Percentiles rank a stretch among this genome's conserved stretches.
These are phyloP conservation scores for Drosophila paulistorum DNA, from an alignment of 1,140 invertebrate genomes.

Conservation along the genomic window DNA sequence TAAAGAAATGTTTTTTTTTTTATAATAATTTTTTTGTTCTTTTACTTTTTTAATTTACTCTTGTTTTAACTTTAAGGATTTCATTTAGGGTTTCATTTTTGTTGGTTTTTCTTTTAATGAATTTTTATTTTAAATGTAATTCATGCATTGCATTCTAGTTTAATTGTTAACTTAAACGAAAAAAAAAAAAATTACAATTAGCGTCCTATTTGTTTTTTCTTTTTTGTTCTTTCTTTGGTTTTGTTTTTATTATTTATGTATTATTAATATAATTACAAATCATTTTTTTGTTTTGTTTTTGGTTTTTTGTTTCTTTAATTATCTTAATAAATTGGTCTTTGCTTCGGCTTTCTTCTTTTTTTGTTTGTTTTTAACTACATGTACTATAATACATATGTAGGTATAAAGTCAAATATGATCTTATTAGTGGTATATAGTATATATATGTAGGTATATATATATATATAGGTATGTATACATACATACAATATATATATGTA, in stretches of 20 bases:
- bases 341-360: constrained; percentile 73
- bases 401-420: constrained; percentile 77
- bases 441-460: constrained; percentile 22
- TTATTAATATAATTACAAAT: constrained; percentile 12
- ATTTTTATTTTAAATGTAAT: constrained; percentile 44
- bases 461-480: constrained; percentile 25
- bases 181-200: constrained; percentile 14
- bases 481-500: constrained; percentile 35
- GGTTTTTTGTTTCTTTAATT: constrained; percentile 28
- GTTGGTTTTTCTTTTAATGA: constrained; percentile 14
- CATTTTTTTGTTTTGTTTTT: constrained; percentile 11
- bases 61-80: constrained; percentile 32
- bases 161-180: constrained; percentile 44
- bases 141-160: constrained; percentile 59
- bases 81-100: constrained; percentile 36
- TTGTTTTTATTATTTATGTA: not conserved
- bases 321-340: constrained; percentile 81
- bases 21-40: constrained; percentile 21
- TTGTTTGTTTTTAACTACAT: constrained; percentile 62
- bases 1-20: constrained; percentile 42
- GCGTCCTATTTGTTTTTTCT: constrained; percentile 12
- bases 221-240: no score
- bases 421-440: constrained; percentile 45
- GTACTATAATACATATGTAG: constrained; percentile 67
- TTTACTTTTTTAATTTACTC: constrained; percentile 26